phyloP scores from a whole-genome alignment of 2,797 vertebrate genomes.

The Falco berigora region DNA sequence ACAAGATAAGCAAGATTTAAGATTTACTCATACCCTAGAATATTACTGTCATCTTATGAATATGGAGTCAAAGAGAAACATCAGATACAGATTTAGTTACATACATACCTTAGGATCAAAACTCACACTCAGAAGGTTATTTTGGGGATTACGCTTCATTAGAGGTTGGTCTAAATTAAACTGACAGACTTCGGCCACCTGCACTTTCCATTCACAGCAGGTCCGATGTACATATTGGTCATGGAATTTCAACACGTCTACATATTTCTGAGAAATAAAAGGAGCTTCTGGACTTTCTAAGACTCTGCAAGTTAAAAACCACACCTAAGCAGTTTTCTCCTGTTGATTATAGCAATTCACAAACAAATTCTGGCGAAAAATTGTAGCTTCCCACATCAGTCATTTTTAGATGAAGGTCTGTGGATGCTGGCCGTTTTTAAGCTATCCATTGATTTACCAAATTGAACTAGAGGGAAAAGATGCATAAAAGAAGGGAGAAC shows the following conservation, averaged over 20 bases:
- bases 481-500: neutral
- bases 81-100: neutral
- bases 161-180: slow-evolving; percentile 82
- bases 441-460: neutral
- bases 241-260: slow-evolving; percentile 75
- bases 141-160: slow-evolving; percentile 67
- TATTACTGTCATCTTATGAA: neutral
- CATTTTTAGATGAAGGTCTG: neutral
- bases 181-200: slow-evolving; percentile 74
- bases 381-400: neutral
- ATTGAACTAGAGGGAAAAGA: neutral
- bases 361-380: neutral
- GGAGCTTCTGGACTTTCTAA: slow-evolving; percentile 61
- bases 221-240: slow-evolving; percentile 73
- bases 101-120: slow-evolving; percentile 78
- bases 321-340: neutral
- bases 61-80: neutral
- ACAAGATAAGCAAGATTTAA: neutral
- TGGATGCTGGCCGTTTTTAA: neutral
- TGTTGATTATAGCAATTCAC: neutral
- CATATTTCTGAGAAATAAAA: slow-evolving; percentile 71
- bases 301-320: slow-evolving; percentile 26
- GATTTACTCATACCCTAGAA: neutral
- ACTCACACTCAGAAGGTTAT: slow-evolving; percentile 78
- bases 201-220: slow-evolving; percentile 75